Conservation (phyloP, 2,797 vertebrate genomes). For the Anguilla megastoma region DNA sequence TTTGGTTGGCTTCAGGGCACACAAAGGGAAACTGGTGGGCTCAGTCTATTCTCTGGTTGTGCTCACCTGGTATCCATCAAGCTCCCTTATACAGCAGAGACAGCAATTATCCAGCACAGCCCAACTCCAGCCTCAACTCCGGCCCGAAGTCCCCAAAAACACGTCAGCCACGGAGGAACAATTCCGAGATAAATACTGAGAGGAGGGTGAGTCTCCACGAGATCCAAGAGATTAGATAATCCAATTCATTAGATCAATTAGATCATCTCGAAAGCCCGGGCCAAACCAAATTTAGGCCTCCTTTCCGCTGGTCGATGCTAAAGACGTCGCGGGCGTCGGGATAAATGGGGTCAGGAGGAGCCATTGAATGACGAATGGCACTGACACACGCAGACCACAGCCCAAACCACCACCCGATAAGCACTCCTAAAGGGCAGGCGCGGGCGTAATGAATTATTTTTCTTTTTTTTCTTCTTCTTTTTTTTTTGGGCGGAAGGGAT, state of each 20-base stretch:
- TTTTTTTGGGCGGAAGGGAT: not conserved
- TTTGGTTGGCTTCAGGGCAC: not conserved
- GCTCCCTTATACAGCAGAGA: not conserved
- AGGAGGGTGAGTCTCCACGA: not conserved
- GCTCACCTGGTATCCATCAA: not conserved
- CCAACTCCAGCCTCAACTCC: too few species aligned
- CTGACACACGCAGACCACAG: not conserved
- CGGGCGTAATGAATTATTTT: not conserved
- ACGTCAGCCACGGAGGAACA: not conserved
- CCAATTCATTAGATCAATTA: slow-evolving; percentile 33
- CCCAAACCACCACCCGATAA: slow-evolving; percentile 2
- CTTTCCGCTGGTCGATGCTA: slow-evolving; percentile 15
- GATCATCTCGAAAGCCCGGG: slow-evolving; percentile 1
- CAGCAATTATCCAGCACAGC: not conserved
- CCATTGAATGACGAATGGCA: not conserved
- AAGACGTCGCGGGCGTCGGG: slow-evolving; percentile 18
- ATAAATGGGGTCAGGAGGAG: not conserved
- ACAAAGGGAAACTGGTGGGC: not conserved
- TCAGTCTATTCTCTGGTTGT: not conserved
- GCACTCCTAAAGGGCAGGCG: not conserved
- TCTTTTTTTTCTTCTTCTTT: not conserved
- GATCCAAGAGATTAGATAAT: slow-evolving; percentile 35
- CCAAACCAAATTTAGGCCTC: slow-evolving; percentile 17
- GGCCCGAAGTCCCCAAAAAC: not conserved
- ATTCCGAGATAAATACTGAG: slow-evolving; percentile 20